Base-by-base conservation (phyloP, 2,113 vertebrate genomes). In the Crotalus helleri region DNA sequence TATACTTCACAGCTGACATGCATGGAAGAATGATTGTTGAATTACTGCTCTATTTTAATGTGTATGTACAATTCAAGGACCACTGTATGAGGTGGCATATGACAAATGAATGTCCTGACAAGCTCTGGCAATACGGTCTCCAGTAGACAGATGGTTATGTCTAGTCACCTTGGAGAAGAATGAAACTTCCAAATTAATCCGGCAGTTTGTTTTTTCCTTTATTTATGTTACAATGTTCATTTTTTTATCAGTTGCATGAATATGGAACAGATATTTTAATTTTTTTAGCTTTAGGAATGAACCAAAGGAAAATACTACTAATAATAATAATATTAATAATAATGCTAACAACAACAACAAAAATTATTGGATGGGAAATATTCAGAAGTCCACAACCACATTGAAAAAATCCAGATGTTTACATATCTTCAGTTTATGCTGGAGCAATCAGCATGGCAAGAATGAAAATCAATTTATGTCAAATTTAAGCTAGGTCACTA, bases 141-240 rank as follows among this genome's bases (percentile, higher is more conserved):
- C 49, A 81, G 0, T 0, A 90, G 89, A 96, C 91, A 26, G 85
- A 91, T 69, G 1, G 1, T 88, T 93, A 89, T 93, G 87, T 93
- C 95, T 94, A 88, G 94, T 95, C 49, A 53, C 86, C 90, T 94
- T 93, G 91, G 93, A 92, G 94, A 96, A 95, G 93, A 94, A 88
- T 58, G 90, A 74, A 59, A 89, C 90, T 96, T 90, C 95, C 91
- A 88, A 54, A 94, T 95, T 96, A 94, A 95, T 93, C 90, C 92
- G 90, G 93, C 51, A 92, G 21, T 58, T 81, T 26, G 39, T 96
- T 96, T 95, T 81, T 44, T 1, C 19, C 81, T 92, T 91, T 95
- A 94, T 93, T 87, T 12, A 17, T 74, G 92, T 90, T 90, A 86
- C 26, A 29, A 54, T 93, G 59, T 61, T 53, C 55, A 61, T 61